Conservation (phyloP, 1,140 invertebrate species). For the Lasioglossum baleicum region DNA sequence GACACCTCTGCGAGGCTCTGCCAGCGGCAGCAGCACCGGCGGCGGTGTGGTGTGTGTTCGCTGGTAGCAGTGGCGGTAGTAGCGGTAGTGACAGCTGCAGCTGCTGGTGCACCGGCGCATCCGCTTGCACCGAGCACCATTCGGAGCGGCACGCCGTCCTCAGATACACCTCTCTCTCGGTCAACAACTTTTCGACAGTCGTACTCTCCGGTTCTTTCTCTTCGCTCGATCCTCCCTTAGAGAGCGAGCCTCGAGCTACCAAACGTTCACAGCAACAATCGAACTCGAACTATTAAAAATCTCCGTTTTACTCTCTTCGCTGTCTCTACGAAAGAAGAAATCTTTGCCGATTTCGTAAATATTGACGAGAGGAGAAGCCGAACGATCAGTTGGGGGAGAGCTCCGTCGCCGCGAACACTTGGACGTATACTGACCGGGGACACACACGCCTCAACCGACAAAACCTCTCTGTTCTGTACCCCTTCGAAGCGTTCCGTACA, state of each 20-base stretch:
- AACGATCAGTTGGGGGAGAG: neutral
- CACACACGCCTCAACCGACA: neutral
- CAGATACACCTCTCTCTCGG: neutral
- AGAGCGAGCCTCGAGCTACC: too few relatives aligned
- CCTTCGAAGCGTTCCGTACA: neutral
- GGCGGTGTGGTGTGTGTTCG: constrained; percentile 23
- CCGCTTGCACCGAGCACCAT: constrained; percentile 43
- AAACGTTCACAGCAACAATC: too few relatives aligned
- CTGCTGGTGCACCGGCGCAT: constrained; percentile 62
- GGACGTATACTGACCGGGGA: constrained; percentile 43
- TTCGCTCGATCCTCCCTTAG: too few relatives aligned
- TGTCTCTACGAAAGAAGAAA: too few relatives aligned
- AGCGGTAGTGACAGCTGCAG: constrained; percentile 57
- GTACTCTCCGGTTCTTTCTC: too few relatives aligned
- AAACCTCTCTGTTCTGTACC: neutral
- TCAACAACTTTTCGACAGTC: too few relatives aligned
- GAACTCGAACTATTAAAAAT: too few relatives aligned
- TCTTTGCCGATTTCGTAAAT: too few relatives aligned
- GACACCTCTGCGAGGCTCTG: constrained; percentile 59
- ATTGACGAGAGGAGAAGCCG: too few relatives aligned
- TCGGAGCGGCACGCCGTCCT: constrained; percentile 31
- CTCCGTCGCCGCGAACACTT: constrained; percentile 48
- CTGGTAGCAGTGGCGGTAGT: constrained; percentile 50
- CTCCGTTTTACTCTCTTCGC: too few relatives aligned
- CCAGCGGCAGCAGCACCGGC: constrained; percentile 43